phyloP scores from a whole-genome alignment of 2,888 invertebrate genomes.

The Limnephilus auricula region DNA sequence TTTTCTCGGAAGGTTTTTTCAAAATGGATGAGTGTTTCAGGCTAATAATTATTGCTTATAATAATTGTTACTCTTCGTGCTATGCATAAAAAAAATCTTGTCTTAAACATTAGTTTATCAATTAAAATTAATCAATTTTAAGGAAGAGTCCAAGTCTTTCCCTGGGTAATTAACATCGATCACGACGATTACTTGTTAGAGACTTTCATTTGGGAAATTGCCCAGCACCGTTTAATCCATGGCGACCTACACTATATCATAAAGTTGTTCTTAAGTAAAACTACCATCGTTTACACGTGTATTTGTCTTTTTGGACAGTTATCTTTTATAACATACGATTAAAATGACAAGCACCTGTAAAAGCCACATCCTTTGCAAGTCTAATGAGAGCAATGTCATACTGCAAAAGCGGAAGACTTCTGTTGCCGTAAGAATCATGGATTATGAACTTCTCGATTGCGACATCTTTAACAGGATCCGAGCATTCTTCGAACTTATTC shows the following conservation, averaged over 20 bases:
- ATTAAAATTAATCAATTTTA: no score
- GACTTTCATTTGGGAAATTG: not conserved
- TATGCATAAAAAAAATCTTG: no score
- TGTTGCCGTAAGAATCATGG: slow-evolving; percentile 80
- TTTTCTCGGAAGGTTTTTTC: no score
- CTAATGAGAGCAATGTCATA: slow-evolving; percentile 87
- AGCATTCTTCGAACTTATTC: slow-evolving; percentile 74
- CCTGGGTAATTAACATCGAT: not conserved
- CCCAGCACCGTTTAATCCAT: not conserved
- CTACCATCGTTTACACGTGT: not conserved
- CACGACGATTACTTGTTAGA: no score
- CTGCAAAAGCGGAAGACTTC: slow-evolving; percentile 78
- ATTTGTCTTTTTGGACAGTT: no score
- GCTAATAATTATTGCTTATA: no score
- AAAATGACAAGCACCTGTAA: slow-evolving; percentile 73
- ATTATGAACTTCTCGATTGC: slow-evolving; percentile 80
- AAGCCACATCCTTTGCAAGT: slow-evolving; percentile 76
- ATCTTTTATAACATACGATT: not conserved
- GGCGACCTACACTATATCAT: not conserved
- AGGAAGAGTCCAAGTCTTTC: not conserved
- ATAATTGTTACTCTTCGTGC: no score
- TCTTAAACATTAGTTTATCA: no score
- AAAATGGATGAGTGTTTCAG: no score
- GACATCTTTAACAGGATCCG: slow-evolving; percentile 78
- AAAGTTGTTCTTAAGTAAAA: not conserved